Evolutionary conservation across 1,140 invertebrate species (phyloP), one percentile per base, ranked within the genome.

Genomic region (Drosophila bifasciata): DNA sequence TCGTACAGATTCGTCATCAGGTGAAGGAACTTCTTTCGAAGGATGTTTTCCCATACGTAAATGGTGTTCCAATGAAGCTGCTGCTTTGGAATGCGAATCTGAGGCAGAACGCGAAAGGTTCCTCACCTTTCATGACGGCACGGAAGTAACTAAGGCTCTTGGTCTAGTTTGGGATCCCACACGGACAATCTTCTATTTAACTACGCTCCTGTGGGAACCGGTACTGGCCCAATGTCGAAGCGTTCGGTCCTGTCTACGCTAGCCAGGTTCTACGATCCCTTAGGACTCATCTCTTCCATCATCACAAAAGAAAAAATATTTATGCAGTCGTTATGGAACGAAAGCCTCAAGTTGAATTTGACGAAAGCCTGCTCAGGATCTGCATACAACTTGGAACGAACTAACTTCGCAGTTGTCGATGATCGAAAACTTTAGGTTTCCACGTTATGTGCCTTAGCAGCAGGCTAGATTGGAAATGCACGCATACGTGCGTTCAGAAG

Each of bases 251-350:
- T n/a, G n/a, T n/a, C n/a, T n/a, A n/a, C n/a, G n/a, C n/a, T n/a
- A n/a, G n/a, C n/a, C n/a, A 45, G 21, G 11, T 45, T 45, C 13
- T 56, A 44, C 16, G 53, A 56, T 21, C 39, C 55, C 6, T 16
- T 46, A 17, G 17, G 23, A 32, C 13, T 57, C 44, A 46, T 57
- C 28, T 15, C 39, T 7, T 39, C 39, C 11, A 53, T 41, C 17
- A 53, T 53, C n/a, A 53, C 39, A n/a, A 53, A 23, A 17, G 23
- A 23, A 25, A 48, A 8, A 23, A 53, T n/a, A n/a, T n/a, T n/a
- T n/a, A n/a, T n/a, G n/a, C n/a, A n/a, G n/a, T n/a, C n/a, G n/a
- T n/a, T n/a, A n/a, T n/a, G n/a, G n/a, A n/a, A n/a, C n/a, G n/a
- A n/a, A n/a, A n/a, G n/a, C n/a, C n/a, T n/a, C n/a, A n/a, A n/a